Evolutionary conservation across 2,888 invertebrate genomes (phyloP).

Genomic region (Pollenia amentaria): DNA sequence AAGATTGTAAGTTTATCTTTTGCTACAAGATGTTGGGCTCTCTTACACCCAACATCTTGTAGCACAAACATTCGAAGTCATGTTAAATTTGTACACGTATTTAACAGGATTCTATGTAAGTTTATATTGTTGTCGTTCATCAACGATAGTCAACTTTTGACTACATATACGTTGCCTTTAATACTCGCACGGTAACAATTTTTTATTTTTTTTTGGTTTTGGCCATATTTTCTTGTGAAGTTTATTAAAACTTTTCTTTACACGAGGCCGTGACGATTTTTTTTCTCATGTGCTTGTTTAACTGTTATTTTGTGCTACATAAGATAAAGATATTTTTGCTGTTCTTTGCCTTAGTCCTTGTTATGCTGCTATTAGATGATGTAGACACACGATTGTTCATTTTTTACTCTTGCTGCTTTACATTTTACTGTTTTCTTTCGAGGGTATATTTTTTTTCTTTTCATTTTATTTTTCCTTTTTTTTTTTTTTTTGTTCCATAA

Average conservation of each 20-base stretch:
- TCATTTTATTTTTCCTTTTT: slow-evolving; percentile 1
- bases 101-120: slow-evolving; percentile 19
- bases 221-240: slow-evolving; percentile 6
- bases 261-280: slow-evolving; percentile 49
- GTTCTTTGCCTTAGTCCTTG: slow-evolving; percentile 9
- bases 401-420: slow-evolving; percentile 27
- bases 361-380: slow-evolving; percentile 24
- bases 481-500: slow-evolving; percentile 22
- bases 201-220: not conserved
- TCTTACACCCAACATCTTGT: not conserved
- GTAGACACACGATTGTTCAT: slow-evolving; percentile 54
- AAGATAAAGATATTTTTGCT: slow-evolving; percentile 13
- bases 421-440: slow-evolving; percentile 25
- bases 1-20: slow-evolving; percentile 11
- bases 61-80: slow-evolving; percentile 22
- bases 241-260: slow-evolving; percentile 39
- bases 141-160: not conserved
- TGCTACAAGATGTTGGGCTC: slow-evolving; percentile 21
- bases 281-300: not conserved
- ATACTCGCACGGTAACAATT: not conserved
- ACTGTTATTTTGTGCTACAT: not conserved
- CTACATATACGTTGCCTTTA: no score
- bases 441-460: slow-evolving; percentile 1
- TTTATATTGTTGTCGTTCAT: not conserved
- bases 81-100: slow-evolving; percentile 20